phyloP scores from a whole-genome alignment of 2,113 vertebrate genomes.

The Lepus europaeus region DNA sequence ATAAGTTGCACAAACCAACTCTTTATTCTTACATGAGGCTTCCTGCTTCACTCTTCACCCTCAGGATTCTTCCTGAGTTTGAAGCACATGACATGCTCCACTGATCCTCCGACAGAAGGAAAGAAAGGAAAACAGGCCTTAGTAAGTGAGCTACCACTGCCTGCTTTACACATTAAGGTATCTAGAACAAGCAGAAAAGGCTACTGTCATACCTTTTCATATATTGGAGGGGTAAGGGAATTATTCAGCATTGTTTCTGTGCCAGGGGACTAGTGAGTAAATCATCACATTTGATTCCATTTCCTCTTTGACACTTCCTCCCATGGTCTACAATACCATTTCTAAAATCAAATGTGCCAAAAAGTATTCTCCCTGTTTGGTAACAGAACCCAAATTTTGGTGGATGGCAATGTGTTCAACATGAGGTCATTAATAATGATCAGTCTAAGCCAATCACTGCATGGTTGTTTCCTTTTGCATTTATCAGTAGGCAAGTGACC shows the following conservation, averaged over 20 bases:
- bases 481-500: background rate
- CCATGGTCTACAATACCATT: background rate
- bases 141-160: background rate
- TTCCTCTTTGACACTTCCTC: background rate
- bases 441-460: background rate
- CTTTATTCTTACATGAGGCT: no score
- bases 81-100: no score
- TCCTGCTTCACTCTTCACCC: no score
- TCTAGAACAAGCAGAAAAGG: background rate
- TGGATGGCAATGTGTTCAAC: background rate
- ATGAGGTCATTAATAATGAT: background rate
- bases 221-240: background rate
- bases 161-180: background rate
- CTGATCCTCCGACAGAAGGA: no score
- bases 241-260: background rate
- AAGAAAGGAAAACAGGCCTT: background rate
- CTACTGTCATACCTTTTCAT: background rate
- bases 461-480: background rate
- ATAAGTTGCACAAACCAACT: no score
- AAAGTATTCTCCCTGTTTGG: background rate
- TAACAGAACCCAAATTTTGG: background rate
- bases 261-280: background rate
- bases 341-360: slow-evolving; percentile 10
- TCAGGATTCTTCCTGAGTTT: no score
- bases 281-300: background rate